A percentile compares a stretch with the other conserved stretches of the same genome.
Conservation (phyloP, 2,888 invertebrate genomes). For the Eulithis prunata region DNA sequence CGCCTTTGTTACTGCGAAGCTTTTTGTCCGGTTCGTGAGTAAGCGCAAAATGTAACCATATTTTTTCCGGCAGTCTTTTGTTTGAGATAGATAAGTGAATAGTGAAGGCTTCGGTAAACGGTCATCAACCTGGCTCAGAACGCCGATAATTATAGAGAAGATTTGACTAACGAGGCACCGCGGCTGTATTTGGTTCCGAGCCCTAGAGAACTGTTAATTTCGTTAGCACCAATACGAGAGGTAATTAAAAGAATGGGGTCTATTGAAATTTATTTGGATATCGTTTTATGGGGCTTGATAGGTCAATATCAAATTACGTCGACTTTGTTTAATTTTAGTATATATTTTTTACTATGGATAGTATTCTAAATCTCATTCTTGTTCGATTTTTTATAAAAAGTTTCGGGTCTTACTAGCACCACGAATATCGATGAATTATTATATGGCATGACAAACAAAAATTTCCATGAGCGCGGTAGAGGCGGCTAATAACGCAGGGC, state of each 20-base stretch:
- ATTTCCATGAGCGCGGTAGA: slow-evolving; percentile 69
- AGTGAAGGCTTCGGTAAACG: slow-evolving; percentile 65
- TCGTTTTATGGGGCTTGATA: slow-evolving; percentile 21
- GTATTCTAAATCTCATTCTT: slow-evolving; percentile 5
- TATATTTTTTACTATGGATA: neutral
- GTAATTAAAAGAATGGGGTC: slow-evolving; percentile 42
- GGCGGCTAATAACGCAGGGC: slow-evolving; percentile 63
- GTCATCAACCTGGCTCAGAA: slow-evolving; percentile 67
- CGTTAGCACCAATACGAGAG: slow-evolving; percentile 44
- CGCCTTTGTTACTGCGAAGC: slow-evolving; percentile 68
- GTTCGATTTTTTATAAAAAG: slow-evolving; percentile 8
- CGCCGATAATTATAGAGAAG: slow-evolving; percentile 69
- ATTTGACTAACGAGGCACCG: slow-evolving; percentile 67
- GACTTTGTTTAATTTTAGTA: slow-evolving; percentile 11
- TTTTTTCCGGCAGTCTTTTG: slow-evolving; percentile 68
- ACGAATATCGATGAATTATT: slow-evolving; percentile 62
- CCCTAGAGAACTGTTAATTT: slow-evolving; percentile 50
- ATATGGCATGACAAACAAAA: slow-evolving; percentile 76
- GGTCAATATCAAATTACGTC: slow-evolving; percentile 14
- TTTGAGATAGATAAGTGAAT: slow-evolving; percentile 79
- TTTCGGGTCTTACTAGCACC: slow-evolving; percentile 2
- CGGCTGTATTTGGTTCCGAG: slow-evolving; percentile 43
- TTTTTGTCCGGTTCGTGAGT: slow-evolving; percentile 66
- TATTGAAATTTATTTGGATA: slow-evolving; percentile 33
- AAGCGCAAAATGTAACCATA: slow-evolving; percentile 68